phyloP scores from a whole-genome alignment of 53 echinoderm and acorn worm genomes.

The Mesocentrotus franciscanus region DNA sequence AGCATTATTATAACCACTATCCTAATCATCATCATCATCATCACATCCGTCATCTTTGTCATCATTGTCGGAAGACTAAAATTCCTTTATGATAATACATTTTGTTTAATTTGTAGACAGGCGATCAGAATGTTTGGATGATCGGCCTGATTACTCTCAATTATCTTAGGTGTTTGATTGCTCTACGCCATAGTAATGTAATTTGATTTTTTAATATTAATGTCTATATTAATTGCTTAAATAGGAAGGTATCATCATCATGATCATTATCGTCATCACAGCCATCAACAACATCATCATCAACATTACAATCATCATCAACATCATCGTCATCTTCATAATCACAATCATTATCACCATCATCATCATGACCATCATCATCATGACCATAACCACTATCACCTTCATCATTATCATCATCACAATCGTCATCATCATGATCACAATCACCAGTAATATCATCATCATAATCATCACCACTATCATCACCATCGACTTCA shows the following conservation, averaged over 20 bases:
- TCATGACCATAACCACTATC: background rate
- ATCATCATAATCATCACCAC: constrained; percentile 24
- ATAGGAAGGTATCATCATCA: background rate
- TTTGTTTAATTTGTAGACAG: too few species aligned
- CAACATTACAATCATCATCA: background rate
- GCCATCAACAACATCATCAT: background rate
- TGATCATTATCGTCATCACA: background rate
- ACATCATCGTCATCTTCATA: background rate
- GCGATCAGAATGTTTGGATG: too few species aligned
- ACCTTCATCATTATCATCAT: background rate
- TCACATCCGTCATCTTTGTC: background rate
- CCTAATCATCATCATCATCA: background rate
- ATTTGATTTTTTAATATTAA: too few species aligned
- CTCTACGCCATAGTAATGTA: too few species aligned
- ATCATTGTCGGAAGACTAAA: background rate
- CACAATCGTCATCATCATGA: background rate
- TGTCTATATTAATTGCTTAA: too few species aligned
- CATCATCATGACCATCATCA: background rate
- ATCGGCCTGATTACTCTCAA: too few species aligned
- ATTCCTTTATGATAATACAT: too few species aligned
- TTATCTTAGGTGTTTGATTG: too few species aligned
- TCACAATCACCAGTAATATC: background rate
- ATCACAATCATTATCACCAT: background rate
- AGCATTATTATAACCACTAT: background rate
- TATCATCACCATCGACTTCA: constrained; percentile 11